These are phyloP conservation scores for Mandrillus leucophaeus DNA, from an alignment of 2,113 vertebrate genomes.

Conservation along the genomic window DNA sequence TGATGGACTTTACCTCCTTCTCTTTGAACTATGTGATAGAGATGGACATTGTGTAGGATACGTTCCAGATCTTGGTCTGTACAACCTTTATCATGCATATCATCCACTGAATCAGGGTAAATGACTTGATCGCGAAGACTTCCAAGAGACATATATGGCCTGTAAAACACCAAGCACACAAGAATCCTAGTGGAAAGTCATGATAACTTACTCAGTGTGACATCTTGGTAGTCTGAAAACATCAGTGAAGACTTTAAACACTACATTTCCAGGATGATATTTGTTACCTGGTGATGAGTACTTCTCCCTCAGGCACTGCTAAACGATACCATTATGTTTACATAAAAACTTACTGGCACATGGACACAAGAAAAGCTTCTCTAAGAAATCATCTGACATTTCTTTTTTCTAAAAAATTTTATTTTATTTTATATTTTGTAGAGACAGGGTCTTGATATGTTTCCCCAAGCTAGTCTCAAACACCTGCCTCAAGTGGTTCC, in stretches of 20 bases:
- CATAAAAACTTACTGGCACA: slow-evolving; percentile 48
- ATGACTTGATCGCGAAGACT: slow-evolving; percentile 97
- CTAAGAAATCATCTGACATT: slow-evolving; percentile 39
- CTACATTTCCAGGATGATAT: slow-evolving; percentile 42
- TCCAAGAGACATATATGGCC: slow-evolving; percentile 98
- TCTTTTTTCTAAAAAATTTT: not conserved
- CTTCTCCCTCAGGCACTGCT: slow-evolving; percentile 33
- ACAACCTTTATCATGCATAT: slow-evolving; percentile 93
- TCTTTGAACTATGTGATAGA: slow-evolving; percentile 96
- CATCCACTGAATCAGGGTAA: slow-evolving; percentile 95
- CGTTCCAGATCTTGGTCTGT: slow-evolving; percentile 92
- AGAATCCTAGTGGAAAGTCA: not conserved
- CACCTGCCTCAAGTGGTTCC: too few relatives aligned
- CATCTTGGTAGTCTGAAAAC: not conserved
- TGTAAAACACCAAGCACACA: slow-evolving; percentile 76
- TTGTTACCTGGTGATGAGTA: slow-evolving; percentile 50
- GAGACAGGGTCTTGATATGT: too few relatives aligned
- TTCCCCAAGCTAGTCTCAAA: too few relatives aligned
- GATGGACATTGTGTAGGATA: slow-evolving; percentile 94
- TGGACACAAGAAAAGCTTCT: slow-evolving; percentile 25
- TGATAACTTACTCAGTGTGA: not conserved
- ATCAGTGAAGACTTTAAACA: slow-evolving; percentile 51
- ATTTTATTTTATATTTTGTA: too few relatives aligned
- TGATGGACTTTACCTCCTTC: slow-evolving; percentile 91
- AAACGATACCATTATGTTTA: slow-evolving; percentile 56